Evolutionary conservation across 2,797 vertebrate species (phyloP).

Genomic region (Hippocampus kuda): DNA sequence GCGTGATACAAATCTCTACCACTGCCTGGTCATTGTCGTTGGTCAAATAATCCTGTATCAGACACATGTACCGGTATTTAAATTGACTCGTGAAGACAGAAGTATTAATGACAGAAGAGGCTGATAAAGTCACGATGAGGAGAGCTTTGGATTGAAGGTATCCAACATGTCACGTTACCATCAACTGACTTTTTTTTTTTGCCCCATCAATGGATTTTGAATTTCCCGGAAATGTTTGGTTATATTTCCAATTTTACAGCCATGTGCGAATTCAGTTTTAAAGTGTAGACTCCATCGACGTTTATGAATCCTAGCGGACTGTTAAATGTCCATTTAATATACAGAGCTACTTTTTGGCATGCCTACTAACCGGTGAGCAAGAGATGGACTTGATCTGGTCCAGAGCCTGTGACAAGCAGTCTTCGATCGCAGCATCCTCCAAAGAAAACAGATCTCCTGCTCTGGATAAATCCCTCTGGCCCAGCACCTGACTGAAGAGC

Average conservation of each 20-base stretch:
- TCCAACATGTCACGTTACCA: not conserved
- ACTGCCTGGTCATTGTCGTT: slow-evolving; percentile 95
- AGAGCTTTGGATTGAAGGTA: not conserved
- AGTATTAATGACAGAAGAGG: not conserved
- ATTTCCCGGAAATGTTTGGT: not conserved
- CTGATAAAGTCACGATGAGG: not conserved
- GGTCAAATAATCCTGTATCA: slow-evolving; percentile 82
- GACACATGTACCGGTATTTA: slow-evolving; percentile 10
- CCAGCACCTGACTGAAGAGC: slow-evolving; percentile 82
- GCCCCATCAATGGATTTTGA: not conserved
- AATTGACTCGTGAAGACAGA: not conserved
- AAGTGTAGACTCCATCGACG: not conserved
- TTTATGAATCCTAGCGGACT: not conserved
- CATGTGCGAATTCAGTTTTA: not conserved
- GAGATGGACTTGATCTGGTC: slow-evolving; percentile 91
- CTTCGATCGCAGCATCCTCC: slow-evolving; percentile 83
- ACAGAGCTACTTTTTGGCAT: not conserved
- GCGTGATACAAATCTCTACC: slow-evolving; percentile 92
- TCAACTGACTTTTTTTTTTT: not conserved
- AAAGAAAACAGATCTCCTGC: slow-evolving; percentile 94
- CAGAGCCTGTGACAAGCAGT: slow-evolving; percentile 82
- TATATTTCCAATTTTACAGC: not conserved
- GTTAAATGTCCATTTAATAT: not conserved
- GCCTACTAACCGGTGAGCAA: slow-evolving; percentile 77
- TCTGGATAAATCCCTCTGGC: slow-evolving; percentile 86